Base-by-base conservation (phyloP, 2,113 vertebrate species). In the Carassius auratus region DNA sequence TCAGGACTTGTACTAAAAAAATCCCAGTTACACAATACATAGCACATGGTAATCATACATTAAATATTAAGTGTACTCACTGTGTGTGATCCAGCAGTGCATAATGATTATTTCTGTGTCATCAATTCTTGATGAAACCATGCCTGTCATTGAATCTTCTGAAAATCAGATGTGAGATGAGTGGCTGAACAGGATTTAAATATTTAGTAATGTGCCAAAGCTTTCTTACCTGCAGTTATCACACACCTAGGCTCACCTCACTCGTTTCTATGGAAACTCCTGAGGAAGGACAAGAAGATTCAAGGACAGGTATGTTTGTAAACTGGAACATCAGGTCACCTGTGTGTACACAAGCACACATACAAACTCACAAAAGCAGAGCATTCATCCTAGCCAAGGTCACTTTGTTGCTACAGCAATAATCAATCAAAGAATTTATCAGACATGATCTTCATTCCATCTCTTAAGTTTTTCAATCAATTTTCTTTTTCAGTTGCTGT, bases 281-380 rank as follows among this genome's bases (percentile, higher is more conserved):
- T 83, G 66, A 84, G 73, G 87, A 45, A 80, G 83, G 80, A 73
- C 69, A 74, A 69, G 79, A 79, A 80, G 68, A 89, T 86, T 89
- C 87, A 88, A 89, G 89, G 89, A 88, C 87, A 61, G 83, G 78
- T 38, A 45, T 88, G 89, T 89, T 88, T 89, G 85, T 85, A 88
- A 89, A 86, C 85, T 88, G 69, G 86, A 82, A 79, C 87, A 88
- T 86, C 52, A 77, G 87, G 89, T 86, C 85, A 88, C 36, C 76
- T 86, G 73, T 86, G 86, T 87, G 84, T 69, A 84, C 59, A 57
- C 36, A 48, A 69, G 64, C n/a, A 57, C 66, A 30, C 50, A 45
- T 62, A 48, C 30, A 19, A 52, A 48, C 75, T 78, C 78, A 26
- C 52, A 50, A 50, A 79, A 59, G 73, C 77, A 7, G 45, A 68